A percentile compares a stretch with the other conserved stretches of the same genome.
These are phyloP conservation scores for Lateolabrax maculatus DNA, from an alignment of 2,797 vertebrate species.

Conservation along the genomic window DNA sequence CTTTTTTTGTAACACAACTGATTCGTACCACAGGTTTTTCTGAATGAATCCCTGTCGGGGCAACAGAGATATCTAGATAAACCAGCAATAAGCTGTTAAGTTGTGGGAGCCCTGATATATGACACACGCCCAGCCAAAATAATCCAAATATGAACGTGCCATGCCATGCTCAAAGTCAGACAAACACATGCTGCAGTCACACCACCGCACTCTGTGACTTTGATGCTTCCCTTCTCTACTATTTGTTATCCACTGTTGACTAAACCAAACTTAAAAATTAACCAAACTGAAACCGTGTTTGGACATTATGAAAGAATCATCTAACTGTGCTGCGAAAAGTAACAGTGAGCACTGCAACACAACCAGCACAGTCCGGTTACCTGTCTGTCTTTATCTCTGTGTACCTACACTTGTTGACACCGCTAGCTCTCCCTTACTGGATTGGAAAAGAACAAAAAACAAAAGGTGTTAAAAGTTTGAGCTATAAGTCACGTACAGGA, in stretches of 20 bases:
- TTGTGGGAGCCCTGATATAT: background rate
- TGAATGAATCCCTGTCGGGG: background rate
- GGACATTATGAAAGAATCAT: slow-evolving; percentile 23
- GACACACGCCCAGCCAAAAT: background rate
- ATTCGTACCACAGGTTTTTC: background rate
- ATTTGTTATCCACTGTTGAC: slow-evolving; percentile 41
- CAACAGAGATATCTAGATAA: background rate
- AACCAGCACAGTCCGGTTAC: slow-evolving; percentile 81
- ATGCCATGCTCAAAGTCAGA: slow-evolving; percentile 51
- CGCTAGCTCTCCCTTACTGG: slow-evolving; percentile 77
- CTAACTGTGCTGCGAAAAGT: slow-evolving; percentile 30
- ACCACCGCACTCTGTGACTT: slow-evolving; percentile 52
- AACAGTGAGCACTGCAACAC: slow-evolving; percentile 68
- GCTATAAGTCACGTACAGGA: slow-evolving; percentile 5
- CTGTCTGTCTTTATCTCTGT: slow-evolving; percentile 82
- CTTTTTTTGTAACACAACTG: background rate
- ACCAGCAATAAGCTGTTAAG: background rate
- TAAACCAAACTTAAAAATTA: slow-evolving; percentile 42
- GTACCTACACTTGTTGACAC: slow-evolving; percentile 81
- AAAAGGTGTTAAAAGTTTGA: slow-evolving; percentile 38
- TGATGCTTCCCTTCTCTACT: slow-evolving; percentile 13
- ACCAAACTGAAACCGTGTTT: slow-evolving; percentile 20
- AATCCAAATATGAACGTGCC: slow-evolving; percentile 40
- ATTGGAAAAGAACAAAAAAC: slow-evolving; percentile 58
- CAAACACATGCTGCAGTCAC: slow-evolving; percentile 65